phyloP scores from a whole-genome alignment of 2,797 vertebrate species.

The Falco biarmicus region DNA sequence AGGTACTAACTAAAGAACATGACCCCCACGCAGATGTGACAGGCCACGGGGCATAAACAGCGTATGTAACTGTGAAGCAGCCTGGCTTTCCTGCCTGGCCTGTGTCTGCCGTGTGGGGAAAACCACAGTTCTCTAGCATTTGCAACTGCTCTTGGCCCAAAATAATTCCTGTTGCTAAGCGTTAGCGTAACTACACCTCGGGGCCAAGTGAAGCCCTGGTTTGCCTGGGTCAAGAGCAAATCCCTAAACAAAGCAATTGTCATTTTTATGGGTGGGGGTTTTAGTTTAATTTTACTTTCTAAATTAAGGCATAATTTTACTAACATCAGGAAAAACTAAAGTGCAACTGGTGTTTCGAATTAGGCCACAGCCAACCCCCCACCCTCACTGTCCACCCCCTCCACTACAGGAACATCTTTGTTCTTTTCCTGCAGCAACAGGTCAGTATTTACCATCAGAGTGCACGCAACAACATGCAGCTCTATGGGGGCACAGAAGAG shows the following conservation, averaged over 20 bases:
- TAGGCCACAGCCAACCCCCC: not conserved
- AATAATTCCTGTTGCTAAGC: not conserved
- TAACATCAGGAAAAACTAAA: not conserved
- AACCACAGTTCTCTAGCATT: not conserved
- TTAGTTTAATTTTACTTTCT: not conserved
- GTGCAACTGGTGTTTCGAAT: not conserved
- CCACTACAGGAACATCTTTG: accelerated
- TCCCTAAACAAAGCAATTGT: not conserved
- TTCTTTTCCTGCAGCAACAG: not conserved
- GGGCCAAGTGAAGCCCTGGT: not conserved
- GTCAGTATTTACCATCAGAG: not conserved
- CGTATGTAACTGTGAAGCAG: accelerated
- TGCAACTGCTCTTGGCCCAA: not conserved
- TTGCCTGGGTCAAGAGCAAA: not conserved
- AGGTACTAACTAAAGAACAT: not conserved
- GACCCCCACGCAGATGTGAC: not conserved
- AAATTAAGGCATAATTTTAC: not conserved
- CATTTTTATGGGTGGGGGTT: too few species aligned
- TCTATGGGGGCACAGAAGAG: not conserved
- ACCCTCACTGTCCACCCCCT: not conserved
- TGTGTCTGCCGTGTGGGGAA: not conserved
- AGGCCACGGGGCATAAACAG: accelerated
- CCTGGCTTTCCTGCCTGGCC: not conserved
- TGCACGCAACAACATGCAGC: not conserved
- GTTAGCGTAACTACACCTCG: not conserved